These are phyloP conservation scores for Aptenodytes patagonicus DNA, from an alignment of 2,113 vertebrate genomes.

Conservation along the genomic window DNA sequence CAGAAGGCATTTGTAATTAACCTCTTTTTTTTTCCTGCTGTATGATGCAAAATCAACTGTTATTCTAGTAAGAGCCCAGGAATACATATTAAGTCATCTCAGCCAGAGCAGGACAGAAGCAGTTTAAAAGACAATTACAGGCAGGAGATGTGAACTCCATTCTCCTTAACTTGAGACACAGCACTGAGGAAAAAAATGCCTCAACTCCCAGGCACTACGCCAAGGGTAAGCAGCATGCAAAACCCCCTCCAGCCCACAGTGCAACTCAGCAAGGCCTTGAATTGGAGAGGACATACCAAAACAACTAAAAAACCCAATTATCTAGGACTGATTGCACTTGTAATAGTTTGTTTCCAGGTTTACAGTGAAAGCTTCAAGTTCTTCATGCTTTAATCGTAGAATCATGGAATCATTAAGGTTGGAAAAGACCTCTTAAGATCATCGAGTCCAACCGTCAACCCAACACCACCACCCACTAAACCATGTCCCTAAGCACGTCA, in stretches of 20 bases:
- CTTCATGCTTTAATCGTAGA: neutral
- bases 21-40: neutral
- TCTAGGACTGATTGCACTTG: neutral
- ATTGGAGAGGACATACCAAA: neutral
- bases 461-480: too few species aligned
- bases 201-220: neutral
- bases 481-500: too few species aligned
- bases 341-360: neutral
- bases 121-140: neutral
- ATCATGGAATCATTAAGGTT: too few species aligned
- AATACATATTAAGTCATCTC: neutral
- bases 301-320: neutral
- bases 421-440: too few species aligned
- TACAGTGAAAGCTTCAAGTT: neutral
- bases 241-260: neutral
- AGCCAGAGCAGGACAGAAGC: neutral
- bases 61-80: neutral
- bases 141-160: neutral
- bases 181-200: neutral
- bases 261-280: neutral
- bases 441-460: too few species aligned
- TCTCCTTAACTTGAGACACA: neutral
- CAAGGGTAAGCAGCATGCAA: neutral
- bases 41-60: neutral
- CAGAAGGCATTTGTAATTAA: neutral